A percentile compares a stretch with the other conserved stretches of the same genome.
phyloP scores from a whole-genome alignment of 1,140 invertebrate genomes.

The Phymorhynchus buccinoides region DNA sequence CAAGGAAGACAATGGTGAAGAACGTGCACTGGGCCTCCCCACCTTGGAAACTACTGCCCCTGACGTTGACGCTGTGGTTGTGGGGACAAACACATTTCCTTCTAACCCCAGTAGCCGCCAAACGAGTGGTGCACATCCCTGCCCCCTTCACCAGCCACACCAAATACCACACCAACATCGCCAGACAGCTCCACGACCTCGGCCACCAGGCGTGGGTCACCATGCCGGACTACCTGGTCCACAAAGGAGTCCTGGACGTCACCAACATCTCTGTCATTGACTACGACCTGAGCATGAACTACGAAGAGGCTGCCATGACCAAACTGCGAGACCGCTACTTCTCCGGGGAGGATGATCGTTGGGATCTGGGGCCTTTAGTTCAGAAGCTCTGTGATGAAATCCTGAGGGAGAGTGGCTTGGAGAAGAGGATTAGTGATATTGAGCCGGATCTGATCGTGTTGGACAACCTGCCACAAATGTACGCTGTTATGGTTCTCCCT shows the following conservation, averaged over 20 bases:
- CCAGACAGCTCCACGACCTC: neutral
- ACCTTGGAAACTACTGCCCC: too few relatives aligned
- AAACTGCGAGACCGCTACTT: constrained; percentile 29
- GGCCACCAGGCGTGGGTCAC: constrained; percentile 40
- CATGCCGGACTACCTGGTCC: constrained; percentile 20
- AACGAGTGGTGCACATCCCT: constrained; percentile 37
- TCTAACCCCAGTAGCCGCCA: too few relatives aligned
- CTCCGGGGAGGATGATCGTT: neutral
- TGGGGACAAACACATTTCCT: too few relatives aligned
- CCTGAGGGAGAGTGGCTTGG: too few relatives aligned
- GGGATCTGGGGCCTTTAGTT: too few relatives aligned
- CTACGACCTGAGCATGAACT: constrained; percentile 17
- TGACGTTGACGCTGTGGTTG: too few relatives aligned
- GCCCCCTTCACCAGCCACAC: constrained; percentile 30
- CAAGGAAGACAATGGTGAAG: too few relatives aligned
- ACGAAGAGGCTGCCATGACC: neutral
- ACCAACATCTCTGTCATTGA: constrained; percentile 5
- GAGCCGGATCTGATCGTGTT: neutral
- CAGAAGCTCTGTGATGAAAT: too few relatives aligned
- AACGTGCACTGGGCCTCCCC: too few relatives aligned
- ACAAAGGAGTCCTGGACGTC: neutral
- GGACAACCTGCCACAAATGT: neutral
- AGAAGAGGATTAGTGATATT: neutral
- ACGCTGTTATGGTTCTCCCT: neutral
- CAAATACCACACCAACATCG: constrained; percentile 38